Evolutionary conservation across 2,888 invertebrate species (phyloP).

Genomic region (Aphidoletes aphidimyza): DNA sequence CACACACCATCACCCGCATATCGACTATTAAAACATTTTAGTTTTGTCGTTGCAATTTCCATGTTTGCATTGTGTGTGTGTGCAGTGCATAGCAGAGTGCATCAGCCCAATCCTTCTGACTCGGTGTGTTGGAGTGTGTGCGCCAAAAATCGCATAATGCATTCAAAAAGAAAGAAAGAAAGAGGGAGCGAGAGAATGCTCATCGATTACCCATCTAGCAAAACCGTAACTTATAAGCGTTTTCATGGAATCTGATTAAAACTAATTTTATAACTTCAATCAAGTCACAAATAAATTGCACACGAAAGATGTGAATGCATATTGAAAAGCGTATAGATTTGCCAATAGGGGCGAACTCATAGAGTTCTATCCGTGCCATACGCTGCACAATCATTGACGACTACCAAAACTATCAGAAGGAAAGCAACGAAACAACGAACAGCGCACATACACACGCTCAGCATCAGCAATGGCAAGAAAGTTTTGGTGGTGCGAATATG

Average conservation of each 20-base stretch:
- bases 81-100: neutral
- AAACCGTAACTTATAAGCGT: neutral
- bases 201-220: neutral
- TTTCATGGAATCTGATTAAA: neutral
- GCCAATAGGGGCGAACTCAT: constrained; percentile 9
- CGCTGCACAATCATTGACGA: neutral
- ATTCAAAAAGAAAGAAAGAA: too few species aligned
- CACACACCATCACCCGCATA: neutral
- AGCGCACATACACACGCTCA: too few species aligned
- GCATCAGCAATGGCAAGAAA: too few species aligned
- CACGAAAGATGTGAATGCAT: constrained; percentile 6
- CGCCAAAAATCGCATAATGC: neutral
- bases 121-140: neutral
- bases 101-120: neutral
- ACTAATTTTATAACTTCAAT: constrained; percentile 42
- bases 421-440: neutral
- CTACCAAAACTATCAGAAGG: neutral
- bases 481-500: neutral
- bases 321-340: neutral
- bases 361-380: neutral
- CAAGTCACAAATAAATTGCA: neutral
- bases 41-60: neutral
- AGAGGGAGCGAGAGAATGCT: too few species aligned
- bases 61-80: neutral
- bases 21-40: neutral